phyloP scores from a whole-genome alignment of 2,797 vertebrate genomes.

The Onychomys torridus region DNA sequence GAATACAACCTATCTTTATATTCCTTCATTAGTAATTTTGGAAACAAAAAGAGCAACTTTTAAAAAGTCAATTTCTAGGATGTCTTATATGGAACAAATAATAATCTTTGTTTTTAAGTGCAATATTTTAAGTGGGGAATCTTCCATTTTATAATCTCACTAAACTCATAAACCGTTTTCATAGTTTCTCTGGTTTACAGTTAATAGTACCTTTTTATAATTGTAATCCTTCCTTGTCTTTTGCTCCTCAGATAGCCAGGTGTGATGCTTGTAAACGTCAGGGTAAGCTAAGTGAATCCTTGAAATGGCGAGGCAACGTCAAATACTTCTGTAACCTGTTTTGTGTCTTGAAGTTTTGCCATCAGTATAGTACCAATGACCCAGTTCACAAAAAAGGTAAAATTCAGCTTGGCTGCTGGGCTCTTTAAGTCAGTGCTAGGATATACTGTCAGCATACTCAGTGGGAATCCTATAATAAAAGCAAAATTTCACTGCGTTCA shows the following conservation, averaged over 20 bases:
- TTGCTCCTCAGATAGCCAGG: slow-evolving; percentile 92
- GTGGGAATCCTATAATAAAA: slow-evolving; percentile 55
- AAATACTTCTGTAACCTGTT: slow-evolving; percentile 96
- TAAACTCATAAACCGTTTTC: slow-evolving; percentile 39
- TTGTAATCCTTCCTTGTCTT: slow-evolving; percentile 26
- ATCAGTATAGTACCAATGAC: slow-evolving; percentile 87
- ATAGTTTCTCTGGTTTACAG: slow-evolving; percentile 28
- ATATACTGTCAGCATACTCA: not conserved
- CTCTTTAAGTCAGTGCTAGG: slow-evolving; percentile 42
- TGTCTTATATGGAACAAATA: slow-evolving; percentile 22
- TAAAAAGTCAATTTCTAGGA: not conserved
- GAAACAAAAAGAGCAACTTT: slow-evolving; percentile 50
- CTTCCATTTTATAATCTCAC: slow-evolving; percentile 53
- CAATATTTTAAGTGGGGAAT: slow-evolving; percentile 24
- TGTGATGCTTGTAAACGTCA: slow-evolving; percentile 94
- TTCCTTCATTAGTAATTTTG: slow-evolving; percentile 62
- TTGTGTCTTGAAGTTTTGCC: slow-evolving; percentile 95
- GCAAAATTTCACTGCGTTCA: slow-evolving; percentile 43
- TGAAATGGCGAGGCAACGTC: slow-evolving; percentile 93
- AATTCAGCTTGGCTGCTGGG: slow-evolving; percentile 54
- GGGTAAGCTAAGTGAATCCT: slow-evolving; percentile 94
- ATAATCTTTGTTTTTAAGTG: not conserved
- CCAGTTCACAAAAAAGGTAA: slow-evolving; percentile 87
- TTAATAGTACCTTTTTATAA: slow-evolving; percentile 29
- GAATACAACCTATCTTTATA: slow-evolving; percentile 35